A percentile compares a stretch with the other conserved stretches of the same genome.
These are phyloP conservation scores for Lagocephalus sceleratus DNA, from an alignment of 2,797 vertebrate genomes.

Conservation along the genomic window DNA sequence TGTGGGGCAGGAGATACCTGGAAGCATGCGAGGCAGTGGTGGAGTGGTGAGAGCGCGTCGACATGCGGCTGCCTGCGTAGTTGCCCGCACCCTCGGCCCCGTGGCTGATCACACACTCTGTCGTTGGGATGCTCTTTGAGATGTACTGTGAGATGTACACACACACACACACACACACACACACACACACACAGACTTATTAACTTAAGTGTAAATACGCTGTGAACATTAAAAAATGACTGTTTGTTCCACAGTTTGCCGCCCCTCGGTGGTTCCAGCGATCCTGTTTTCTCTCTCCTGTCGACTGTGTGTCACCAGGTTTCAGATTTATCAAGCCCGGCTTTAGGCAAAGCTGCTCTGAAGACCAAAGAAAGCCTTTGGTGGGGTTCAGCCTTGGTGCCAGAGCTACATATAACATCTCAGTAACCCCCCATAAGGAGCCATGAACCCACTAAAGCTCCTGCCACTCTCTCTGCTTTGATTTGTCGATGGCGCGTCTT, in stretches of 20 bases:
- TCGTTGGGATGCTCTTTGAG: conserved; percentile 88
- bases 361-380: conserved; percentile 12
- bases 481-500: conserved; percentile 10
- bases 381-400: conserved; percentile 13
- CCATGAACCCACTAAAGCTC: conserved; percentile 1
- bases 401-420: conserved; percentile 18
- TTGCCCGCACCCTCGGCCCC: conserved; percentile 88
- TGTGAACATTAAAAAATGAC: neutral
- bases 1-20: conserved; percentile 80
- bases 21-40: conserved; percentile 93
- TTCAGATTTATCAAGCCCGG: conserved; percentile 24
- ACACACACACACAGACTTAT: conserved; percentile 28
- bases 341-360: conserved; percentile 10
- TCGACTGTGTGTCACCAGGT: conserved; percentile 22
- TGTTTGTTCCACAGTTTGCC: no score
- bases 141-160: conserved; percentile 83
- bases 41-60: conserved; percentile 92
- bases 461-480: conserved; percentile 5
- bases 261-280: no score
- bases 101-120: conserved; percentile 90
- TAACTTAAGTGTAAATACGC: neutral
- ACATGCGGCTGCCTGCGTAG: conserved; percentile 92
- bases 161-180: conserved; percentile 49
- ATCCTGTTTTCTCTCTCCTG: conserved; percentile 31
- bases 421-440: conserved; percentile 7